Percentiles rank a stretch among this genome's conserved stretches.
phyloP scores from a whole-genome alignment of 2,888 invertebrate species.

The Caenorhabditis macrosperma region DNA sequence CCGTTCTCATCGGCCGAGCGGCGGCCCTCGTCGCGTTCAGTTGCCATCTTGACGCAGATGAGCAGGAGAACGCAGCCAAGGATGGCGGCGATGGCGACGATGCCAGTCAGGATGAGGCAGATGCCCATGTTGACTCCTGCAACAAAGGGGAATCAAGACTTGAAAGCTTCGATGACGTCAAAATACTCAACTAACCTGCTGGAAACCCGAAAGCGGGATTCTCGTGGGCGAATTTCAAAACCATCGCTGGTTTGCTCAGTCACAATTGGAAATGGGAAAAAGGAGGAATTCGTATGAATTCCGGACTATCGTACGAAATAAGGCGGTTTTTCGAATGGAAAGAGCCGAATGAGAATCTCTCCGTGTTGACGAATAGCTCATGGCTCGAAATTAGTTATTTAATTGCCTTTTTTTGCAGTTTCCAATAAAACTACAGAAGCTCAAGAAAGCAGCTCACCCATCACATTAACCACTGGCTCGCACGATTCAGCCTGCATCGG shows the following conservation, averaged over 20 bases:
- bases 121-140: slow-evolving; percentile 46
- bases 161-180: no score
- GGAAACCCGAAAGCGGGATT: background rate
- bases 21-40: slow-evolving; percentile 27
- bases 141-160: background rate
- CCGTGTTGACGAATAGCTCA: no score
- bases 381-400: no score
- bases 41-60: slow-evolving; percentile 31
- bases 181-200: background rate
- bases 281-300: no score
- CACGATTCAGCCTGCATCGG: slow-evolving; percentile 11
- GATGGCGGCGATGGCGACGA: slow-evolving; percentile 8
- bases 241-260: background rate
- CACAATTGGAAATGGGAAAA: background rate
- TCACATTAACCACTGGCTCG: background rate
- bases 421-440: no score
- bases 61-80: slow-evolving; percentile 28
- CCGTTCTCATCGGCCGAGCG: background rate
- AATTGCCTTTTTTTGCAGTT: no score
- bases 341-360: no score
- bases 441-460: slow-evolving; percentile 11
- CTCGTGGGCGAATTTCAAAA: background rate
- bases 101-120: slow-evolving; percentile 22
- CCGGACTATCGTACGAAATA: no score
- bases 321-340: no score